Evolutionary conservation across 2,888 invertebrate genomes (phyloP).

Genomic region (Ormia ochracea): DNA sequence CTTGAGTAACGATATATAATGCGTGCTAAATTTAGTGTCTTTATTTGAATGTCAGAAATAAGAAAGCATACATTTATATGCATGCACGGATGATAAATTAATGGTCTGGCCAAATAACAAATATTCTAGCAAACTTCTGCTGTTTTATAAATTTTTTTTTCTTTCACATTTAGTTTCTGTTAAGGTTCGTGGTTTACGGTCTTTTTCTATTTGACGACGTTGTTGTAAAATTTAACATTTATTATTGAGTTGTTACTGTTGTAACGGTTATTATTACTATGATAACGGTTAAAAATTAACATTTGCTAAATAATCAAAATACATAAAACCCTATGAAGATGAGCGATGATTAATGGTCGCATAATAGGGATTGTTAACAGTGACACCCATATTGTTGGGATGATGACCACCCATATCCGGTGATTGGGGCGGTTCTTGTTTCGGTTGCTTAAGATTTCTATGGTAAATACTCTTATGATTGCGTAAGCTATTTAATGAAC

Average conservation of each 20-base stretch:
- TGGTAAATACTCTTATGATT: constrained; percentile 96
- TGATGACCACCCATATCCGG: constrained; percentile 64
- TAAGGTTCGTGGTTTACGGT: neutral
- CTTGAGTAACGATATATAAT: too few relatives aligned
- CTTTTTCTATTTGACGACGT: constrained; percentile 10
- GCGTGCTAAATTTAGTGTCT: too few relatives aligned
- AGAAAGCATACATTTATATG: too few relatives aligned
- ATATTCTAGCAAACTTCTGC: constrained; percentile 14
- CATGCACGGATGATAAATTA: neutral
- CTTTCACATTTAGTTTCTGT: neutral
- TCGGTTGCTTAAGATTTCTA: constrained; percentile 86
- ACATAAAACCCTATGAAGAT: constrained; percentile 76
- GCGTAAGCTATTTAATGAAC: constrained; percentile 92
- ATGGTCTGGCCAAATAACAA: neutral
- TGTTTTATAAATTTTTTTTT: neutral
- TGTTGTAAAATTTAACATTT: constrained; percentile 16
- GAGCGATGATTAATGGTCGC: constrained; percentile 75
- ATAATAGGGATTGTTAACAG: constrained; percentile 70
- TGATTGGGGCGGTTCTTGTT: constrained; percentile 72
- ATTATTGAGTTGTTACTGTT: constrained; percentile 19
- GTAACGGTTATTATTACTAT: constrained; percentile 28
- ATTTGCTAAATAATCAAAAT: constrained; percentile 74
- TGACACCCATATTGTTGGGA: constrained; percentile 54
- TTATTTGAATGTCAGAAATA: too few relatives aligned
- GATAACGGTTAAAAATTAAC: constrained; percentile 68